phyloP scores from a whole-genome alignment of 2,888 invertebrate genomes.

The Alviniconcha strummeri region DNA sequence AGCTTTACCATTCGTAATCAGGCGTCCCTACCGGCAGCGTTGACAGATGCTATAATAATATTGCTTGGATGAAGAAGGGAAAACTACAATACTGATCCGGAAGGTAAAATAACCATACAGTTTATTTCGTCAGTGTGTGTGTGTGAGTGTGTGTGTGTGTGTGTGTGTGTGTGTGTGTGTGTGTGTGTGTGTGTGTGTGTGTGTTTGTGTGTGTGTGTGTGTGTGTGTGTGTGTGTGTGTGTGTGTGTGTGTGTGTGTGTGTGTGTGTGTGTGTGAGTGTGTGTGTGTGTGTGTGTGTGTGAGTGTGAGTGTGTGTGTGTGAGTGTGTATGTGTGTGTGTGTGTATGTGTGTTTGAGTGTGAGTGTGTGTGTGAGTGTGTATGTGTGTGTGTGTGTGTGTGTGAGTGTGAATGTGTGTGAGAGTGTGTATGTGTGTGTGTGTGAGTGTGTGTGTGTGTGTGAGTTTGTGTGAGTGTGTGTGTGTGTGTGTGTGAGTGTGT shows the following conservation, averaged over 20 bases:
- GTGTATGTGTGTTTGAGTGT: not conserved
- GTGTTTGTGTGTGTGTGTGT: not conserved
- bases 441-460: no score
- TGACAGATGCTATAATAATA: no score
- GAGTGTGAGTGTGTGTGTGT: not conserved
- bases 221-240: not conserved
- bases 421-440: no score
- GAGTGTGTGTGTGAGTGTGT: not conserved
- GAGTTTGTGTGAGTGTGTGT: no score
- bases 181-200: not conserved
- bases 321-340: not conserved
- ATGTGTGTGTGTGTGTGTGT: not conserved
- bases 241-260: no score
- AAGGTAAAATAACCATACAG: no score
- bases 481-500: not conserved
- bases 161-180: not conserved
- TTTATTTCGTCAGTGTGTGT: not conserved
- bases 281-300: not conserved
- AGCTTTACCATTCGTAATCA: no score
- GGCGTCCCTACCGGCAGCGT: no score
- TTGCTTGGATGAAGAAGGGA: no score
- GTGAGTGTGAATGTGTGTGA: not conserved
- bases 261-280: not conserved
- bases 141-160: not conserved
- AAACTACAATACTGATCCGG: no score